A percentile compares a stretch with the other conserved stretches of the same genome.
Conservation (phyloP, 2,888 invertebrate genomes). For the Plebejus anna region DNA sequence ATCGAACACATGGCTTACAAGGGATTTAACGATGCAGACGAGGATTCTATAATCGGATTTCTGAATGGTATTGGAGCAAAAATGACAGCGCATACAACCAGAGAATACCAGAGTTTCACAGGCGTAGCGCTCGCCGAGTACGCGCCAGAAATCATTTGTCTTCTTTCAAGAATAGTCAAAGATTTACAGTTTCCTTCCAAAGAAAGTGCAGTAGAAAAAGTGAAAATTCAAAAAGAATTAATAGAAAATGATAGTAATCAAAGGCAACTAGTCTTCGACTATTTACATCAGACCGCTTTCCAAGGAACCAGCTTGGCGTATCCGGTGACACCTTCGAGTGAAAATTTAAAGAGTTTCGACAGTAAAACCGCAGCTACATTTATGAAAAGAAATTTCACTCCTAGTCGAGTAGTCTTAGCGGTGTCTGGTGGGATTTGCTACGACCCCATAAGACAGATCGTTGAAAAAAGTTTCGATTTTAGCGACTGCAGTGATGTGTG, state of each 20-base stretch:
- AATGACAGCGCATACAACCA: constrained; percentile 49
- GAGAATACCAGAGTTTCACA: constrained; percentile 57
- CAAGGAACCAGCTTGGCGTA: constrained; percentile 67
- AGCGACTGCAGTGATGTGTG: constrained; percentile 60
- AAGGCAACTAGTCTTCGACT: constrained; percentile 62
- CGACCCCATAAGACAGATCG: constrained; percentile 78
- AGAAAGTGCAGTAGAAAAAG: constrained; percentile 51
- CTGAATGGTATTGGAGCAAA: constrained; percentile 44
- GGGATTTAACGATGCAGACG: constrained; percentile 45
- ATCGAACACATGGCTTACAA: constrained; percentile 63
- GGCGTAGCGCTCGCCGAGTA: constrained; percentile 42
- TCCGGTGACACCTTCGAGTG: constrained; percentile 81
- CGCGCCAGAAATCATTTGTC: constrained; percentile 39
- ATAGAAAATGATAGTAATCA: constrained; percentile 56
- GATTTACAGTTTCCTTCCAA: constrained; percentile 46
- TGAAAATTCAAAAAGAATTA: constrained; percentile 53
- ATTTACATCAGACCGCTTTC: constrained; percentile 70
- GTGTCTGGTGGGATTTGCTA: constrained; percentile 86
- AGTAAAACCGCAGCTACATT: constrained; percentile 44
- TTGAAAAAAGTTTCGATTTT: constrained; percentile 58
- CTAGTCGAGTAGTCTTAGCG: constrained; percentile 84
- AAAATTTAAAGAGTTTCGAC: constrained; percentile 81
- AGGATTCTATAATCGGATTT: constrained; percentile 41
- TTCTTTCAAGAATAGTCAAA: constrained; percentile 47
- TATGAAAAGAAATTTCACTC: constrained; percentile 51